These are phyloP conservation scores for Romanomermis culicivorax DNA, from an alignment of 2,888 invertebrate genomes.

Conservation along the genomic window DNA sequence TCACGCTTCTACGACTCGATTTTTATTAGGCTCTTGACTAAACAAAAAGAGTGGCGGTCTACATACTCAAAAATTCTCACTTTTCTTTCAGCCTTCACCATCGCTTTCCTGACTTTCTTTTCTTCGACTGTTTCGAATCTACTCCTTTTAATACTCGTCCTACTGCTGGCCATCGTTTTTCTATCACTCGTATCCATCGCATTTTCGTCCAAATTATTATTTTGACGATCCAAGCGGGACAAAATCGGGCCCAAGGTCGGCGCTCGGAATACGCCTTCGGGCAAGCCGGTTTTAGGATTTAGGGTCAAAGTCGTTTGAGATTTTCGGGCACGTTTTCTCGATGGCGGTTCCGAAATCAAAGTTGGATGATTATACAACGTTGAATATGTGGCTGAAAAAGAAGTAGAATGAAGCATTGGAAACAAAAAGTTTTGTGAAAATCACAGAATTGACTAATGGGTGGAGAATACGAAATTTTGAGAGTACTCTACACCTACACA, in stretches of 20 bases:
- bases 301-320: constrained; percentile 11
- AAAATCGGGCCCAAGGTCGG: constrained; percentile 21
- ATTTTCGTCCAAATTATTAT: constrained; percentile 10
- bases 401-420: neutral
- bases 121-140: constrained; percentile 52
- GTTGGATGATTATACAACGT: constrained; percentile 79
- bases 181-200: neutral
- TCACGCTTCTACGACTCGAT: too few relatives aligned
- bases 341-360: constrained; percentile 37
- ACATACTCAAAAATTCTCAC: constrained; percentile 20
- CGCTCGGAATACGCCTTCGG: constrained; percentile 17
- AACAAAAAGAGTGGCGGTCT: too few relatives aligned
- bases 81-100: constrained; percentile 53
- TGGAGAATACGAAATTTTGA: neutral
- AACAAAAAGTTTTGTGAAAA: neutral
- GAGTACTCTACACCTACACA: constrained; percentile 33
- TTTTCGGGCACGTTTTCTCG: neutral
- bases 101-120: constrained; percentile 53
- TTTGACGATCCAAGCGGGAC: constrained; percentile 9
- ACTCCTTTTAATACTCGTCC: constrained; percentile 31
- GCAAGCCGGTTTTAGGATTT: constrained; percentile 20
- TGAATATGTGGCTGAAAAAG: constrained; percentile 48
- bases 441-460: neutral
- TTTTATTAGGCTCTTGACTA: too few relatives aligned
- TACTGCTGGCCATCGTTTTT: constrained; percentile 12